These are phyloP conservation scores for Coenonympha glycerion DNA, from an alignment of 2,888 invertebrate species.

Conservation along the genomic window DNA sequence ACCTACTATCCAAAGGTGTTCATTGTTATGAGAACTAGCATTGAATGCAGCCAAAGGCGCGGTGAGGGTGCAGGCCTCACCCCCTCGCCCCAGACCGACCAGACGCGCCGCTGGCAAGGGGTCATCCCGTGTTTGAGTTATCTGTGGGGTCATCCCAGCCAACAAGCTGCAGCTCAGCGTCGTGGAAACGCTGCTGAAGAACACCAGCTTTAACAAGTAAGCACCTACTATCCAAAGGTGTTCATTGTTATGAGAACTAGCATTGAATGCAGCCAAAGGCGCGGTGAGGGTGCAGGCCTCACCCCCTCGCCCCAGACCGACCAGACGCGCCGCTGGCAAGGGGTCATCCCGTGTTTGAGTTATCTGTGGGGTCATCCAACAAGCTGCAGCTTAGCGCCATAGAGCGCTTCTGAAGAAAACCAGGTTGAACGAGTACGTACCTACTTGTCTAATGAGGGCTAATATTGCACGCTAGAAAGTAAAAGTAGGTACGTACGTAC, in stretches of 20 bases:
- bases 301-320: constrained; percentile 36
- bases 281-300: constrained; percentile 44
- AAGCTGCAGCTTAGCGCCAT: constrained; percentile 78
- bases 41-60: constrained; percentile 73
- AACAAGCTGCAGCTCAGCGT: constrained; percentile 78
- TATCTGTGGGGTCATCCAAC: constrained; percentile 46
- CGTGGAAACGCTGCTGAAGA: constrained; percentile 78
- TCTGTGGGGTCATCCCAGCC: constrained; percentile 36
- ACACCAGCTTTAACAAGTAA: constrained; percentile 83
- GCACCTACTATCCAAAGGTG: constrained; percentile 30
- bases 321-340: constrained; percentile 42
- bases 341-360: too few species aligned
- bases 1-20: too few species aligned
- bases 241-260: too few species aligned
- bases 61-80: constrained; percentile 39
- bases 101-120: constrained; percentile 43
- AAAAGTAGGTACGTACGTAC: too few species aligned
- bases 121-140: too few species aligned
- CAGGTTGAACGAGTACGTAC: constrained; percentile 80
- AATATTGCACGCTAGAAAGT: too few species aligned
- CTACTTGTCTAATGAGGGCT: too few species aligned
- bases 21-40: too few species aligned
- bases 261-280: constrained; percentile 73
- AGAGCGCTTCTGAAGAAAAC: constrained; percentile 80
- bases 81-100: constrained; percentile 36